phyloP scores from a whole-genome alignment of 2,113 vertebrate genomes.

The Phrynosoma platyrhinos region DNA sequence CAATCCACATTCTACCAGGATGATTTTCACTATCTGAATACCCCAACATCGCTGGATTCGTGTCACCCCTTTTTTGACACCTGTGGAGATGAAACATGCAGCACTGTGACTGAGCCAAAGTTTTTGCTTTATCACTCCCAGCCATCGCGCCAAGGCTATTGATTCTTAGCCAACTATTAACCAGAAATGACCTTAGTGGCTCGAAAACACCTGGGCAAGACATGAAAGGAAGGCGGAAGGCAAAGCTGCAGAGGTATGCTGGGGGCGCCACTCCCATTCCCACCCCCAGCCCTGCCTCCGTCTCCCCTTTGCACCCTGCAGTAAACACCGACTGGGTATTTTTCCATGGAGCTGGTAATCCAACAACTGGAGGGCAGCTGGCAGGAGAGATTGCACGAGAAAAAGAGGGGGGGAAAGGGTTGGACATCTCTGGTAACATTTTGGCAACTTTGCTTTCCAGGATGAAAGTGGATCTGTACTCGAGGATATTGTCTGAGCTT shows the following conservation, averaged over 20 bases:
- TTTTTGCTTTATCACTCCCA: constrained; percentile 67
- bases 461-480: too few relatives aligned
- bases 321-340: constrained; percentile 65
- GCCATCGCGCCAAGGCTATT: constrained; percentile 72
- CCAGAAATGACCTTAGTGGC: constrained; percentile 77
- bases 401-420: background rate
- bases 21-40: too few relatives aligned
- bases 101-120: constrained; percentile 66
- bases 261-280: background rate
- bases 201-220: constrained; percentile 70
- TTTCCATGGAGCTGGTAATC: constrained; percentile 72
- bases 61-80: constrained; percentile 40
- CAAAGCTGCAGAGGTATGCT: constrained; percentile 48
- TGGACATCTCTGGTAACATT: background rate
- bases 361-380: constrained; percentile 45
- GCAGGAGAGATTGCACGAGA: background rate
- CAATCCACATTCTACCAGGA: too few relatives aligned
- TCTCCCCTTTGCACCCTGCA: constrained; percentile 45
- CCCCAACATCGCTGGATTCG: too few relatives aligned
- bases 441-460: too few relatives aligned
- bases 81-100: constrained; percentile 55
- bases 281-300: constrained; percentile 34
- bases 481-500: too few relatives aligned
- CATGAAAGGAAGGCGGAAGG: constrained; percentile 65
- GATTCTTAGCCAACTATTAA: constrained; percentile 84